Base-by-base conservation (phyloP, 2,888 invertebrate species). In the Nymphalis polychloros region DNA sequence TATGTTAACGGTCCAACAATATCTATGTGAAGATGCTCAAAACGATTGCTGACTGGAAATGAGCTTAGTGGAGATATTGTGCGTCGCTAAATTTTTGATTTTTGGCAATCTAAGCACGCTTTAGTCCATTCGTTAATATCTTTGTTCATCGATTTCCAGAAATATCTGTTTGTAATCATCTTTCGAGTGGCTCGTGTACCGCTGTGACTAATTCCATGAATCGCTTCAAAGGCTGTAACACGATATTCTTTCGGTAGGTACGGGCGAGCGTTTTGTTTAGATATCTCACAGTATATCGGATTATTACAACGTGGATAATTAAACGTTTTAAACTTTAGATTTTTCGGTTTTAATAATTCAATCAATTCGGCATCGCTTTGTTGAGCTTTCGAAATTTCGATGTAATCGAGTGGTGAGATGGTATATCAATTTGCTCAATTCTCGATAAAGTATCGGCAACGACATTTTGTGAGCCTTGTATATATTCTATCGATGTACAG, bases 71-170 rank as follows among this genome's bases (percentile, higher is more conserved):
- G 71, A 19, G 72, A 63, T n/a, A 59, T 59, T 13, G 69, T 73
- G 23, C 72, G 75, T 6, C 74, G 63, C 16, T 71, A 63, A 20
- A 75, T 59, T 59, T 76, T 76, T 1, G 68, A 46, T 19, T 50
- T n/a, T 63, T 75, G 75, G 19, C 77, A 75, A 8, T 55, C n/a
- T 7, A 70, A 27, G 35, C 75, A 75, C 2, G 63, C 19, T 64
- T n/a, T n/a, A n/a, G n/a, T n/a, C n/a, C n/a, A n/a, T 59, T 70
- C 3, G 71, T 57, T 72, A 73, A 77, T 2, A 23, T 74, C 73
- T 75, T 76, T 1, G 35, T 41, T n/a, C n/a, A n/a, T n/a, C n/a
- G n/a, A n/a, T 46, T 47, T 48, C 71, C 71, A 71, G 50, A 70
- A 67, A 50, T 47, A 73, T 20, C 64, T 63, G 41, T 35, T 50